A percentile compares a stretch with the other conserved stretches of the same genome.
These are phyloP conservation scores for Corydoras maculifer DNA, from an alignment of 2,113 vertebrate species.

Conservation along the genomic window DNA sequence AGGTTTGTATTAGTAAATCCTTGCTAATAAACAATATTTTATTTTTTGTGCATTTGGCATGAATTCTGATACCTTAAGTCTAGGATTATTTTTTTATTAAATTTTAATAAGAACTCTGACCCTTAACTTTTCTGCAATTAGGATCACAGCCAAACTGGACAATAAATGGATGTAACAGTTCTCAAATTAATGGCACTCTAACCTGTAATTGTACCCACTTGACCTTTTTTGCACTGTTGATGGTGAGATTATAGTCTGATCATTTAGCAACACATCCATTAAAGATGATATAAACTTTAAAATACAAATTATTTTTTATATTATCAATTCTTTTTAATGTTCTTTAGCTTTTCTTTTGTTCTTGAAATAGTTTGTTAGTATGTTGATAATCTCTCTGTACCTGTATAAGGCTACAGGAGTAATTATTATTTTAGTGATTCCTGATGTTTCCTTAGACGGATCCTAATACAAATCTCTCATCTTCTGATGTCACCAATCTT, in stretches of 20 bases:
- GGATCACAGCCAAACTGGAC: constrained; percentile 55
- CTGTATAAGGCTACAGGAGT: no score
- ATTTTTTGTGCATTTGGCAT: neutral
- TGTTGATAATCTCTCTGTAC: no score
- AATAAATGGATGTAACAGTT: constrained; percentile 47
- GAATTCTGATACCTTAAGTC: neutral
- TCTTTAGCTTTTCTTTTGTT: no score
- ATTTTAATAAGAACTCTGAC: neutral
- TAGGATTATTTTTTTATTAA: neutral
- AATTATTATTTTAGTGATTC: no score
- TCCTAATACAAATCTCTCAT: constrained; percentile 21
- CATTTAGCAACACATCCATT: no score
- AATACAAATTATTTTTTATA: no score
- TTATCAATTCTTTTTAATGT: no score
- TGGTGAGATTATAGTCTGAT: constrained; percentile 33
- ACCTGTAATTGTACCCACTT: constrained; percentile 55
- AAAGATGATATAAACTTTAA: no score
- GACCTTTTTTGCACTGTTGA: constrained; percentile 64
- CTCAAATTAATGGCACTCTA: rapidly evolving
- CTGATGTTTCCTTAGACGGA: neutral
- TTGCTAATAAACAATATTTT: neutral
- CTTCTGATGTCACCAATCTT: constrained; percentile 47
- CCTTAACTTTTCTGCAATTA: constrained; percentile 11
- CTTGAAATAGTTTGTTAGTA: no score
- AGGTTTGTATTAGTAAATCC: neutral